A percentile compares a stretch with the other conserved stretches of the same genome.
phyloP scores from a whole-genome alignment of 2,113 vertebrate genomes.

The Microcebus lehilahytsara region DNA sequence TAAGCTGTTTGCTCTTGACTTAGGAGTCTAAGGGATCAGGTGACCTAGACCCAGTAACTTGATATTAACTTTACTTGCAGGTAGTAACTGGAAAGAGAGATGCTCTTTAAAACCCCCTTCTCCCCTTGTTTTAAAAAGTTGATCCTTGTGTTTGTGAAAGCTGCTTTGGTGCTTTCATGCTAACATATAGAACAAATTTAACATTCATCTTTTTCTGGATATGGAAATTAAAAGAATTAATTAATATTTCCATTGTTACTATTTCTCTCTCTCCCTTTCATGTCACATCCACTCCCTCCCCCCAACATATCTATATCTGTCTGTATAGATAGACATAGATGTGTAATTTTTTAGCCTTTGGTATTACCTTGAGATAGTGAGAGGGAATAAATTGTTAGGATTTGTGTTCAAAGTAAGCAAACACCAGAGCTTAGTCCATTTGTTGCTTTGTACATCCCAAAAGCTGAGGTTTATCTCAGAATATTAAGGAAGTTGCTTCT shows the following conservation, averaged over 20 bases:
- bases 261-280: background rate
- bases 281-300: background rate
- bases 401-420: background rate
- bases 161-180: background rate
- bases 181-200: background rate
- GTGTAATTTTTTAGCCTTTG: background rate
- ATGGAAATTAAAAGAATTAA: background rate
- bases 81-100: background rate
- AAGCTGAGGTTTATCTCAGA: background rate
- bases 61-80: background rate
- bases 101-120: background rate
- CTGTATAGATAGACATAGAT: background rate
- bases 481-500: background rate
- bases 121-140: background rate
- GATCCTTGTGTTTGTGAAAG: background rate
- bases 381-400: background rate
- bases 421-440: background rate
- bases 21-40: background rate
- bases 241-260: background rate
- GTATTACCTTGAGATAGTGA: background rate
- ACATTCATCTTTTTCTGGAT: background rate
- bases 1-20: background rate
- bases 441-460: background rate
- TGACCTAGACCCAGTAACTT: background rate
- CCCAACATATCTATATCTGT: background rate